Evolutionary conservation across 2,113 vertebrate species (phyloP), one percentile per base, ranked within the genome.

Genomic region (Ornithorhynchus anatinus): DNA sequence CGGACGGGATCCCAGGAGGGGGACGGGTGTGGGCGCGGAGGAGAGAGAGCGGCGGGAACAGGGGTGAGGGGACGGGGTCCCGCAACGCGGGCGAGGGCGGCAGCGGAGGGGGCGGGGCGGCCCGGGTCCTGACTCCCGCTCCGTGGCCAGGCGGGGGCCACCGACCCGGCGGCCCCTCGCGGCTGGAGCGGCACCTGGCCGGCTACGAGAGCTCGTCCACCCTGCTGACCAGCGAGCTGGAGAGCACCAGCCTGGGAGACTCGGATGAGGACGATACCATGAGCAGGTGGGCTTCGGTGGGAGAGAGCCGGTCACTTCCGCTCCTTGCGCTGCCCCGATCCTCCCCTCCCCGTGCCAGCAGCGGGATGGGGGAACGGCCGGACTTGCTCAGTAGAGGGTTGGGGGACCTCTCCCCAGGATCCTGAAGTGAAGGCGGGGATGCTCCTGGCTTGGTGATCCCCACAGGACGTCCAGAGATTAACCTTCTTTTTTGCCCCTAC

Each of bases 231-330:
- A 97, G 96, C 25, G 96, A 97, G 82, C 88, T 97, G 59, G 96
- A 97, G 62, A 95, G 94, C 16, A 96, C 95, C 72, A 96, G 95
- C 78, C 92, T 96, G 84, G 96, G 95, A 8, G 96, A 97, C 81
- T 96, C 95, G 0, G 96, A 97, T 1, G 96, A 97, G 4, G 96
- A 97, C 0, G 96, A 96, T 79, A 92, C 94, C 73, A 96, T 95
- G 93, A 97, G 96, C 92, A 94, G 95, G 96, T 96, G 50, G 3
- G 43, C 64, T 17, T 32, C 1, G 4, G 1, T n/a, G n/a, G n/a
- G n/a, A n/a, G n/a, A n/a, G n/a, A n/a, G n/a, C n/a, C n/a, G n/a
- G n/a, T n/a, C 5, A 6, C 9, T 1, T 29, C 25, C 31, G 29
- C 59, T 31, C 20, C n/a, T n/a, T 31, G 51, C 6, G 25, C 23